These are phyloP conservation scores for Phaonia tiefii DNA, from an alignment of 2,888 invertebrate genomes.

Conservation along the genomic window DNA sequence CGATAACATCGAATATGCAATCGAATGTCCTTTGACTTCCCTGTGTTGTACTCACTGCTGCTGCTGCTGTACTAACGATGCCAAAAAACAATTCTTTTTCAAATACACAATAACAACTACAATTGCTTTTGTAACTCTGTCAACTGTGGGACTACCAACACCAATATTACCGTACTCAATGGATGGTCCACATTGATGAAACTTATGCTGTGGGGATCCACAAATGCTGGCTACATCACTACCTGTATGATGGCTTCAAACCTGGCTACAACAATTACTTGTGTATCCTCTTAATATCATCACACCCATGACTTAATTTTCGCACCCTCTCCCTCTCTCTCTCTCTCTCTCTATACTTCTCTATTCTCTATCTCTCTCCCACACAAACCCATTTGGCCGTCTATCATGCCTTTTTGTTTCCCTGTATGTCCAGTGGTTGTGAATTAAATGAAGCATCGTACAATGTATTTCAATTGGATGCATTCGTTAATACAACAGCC, in stretches of 20 bases:
- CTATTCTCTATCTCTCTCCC: too few relatives aligned
- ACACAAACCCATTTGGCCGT: too few relatives aligned
- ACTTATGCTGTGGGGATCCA: not conserved
- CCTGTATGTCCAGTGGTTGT: slow-evolving; percentile 83
- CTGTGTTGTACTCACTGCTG: too few relatives aligned
- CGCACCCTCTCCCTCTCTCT: too few relatives aligned
- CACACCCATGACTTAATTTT: not conserved
- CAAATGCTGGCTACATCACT: not conserved
- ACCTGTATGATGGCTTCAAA: not conserved
- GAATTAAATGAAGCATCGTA: slow-evolving; percentile 87
- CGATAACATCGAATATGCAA: too few relatives aligned
- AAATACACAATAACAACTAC: not conserved
- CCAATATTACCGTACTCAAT: too few relatives aligned
- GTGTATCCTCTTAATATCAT: not conserved
- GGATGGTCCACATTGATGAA: too few relatives aligned
- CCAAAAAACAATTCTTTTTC: slow-evolving; percentile 1
- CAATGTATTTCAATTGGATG: slow-evolving; percentile 86
- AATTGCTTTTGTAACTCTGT: too few relatives aligned
- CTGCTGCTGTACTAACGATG: not conserved
- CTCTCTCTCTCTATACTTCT: too few relatives aligned
- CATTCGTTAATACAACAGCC: slow-evolving; percentile 86
- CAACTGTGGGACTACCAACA: too few relatives aligned
- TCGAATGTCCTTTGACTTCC: too few relatives aligned
- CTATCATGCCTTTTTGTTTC: slow-evolving; percentile 36
- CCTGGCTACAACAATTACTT: slow-evolving; percentile 1